Conservation (phyloP, 2,113 vertebrate species). For the Larimichthys crocea region DNA sequence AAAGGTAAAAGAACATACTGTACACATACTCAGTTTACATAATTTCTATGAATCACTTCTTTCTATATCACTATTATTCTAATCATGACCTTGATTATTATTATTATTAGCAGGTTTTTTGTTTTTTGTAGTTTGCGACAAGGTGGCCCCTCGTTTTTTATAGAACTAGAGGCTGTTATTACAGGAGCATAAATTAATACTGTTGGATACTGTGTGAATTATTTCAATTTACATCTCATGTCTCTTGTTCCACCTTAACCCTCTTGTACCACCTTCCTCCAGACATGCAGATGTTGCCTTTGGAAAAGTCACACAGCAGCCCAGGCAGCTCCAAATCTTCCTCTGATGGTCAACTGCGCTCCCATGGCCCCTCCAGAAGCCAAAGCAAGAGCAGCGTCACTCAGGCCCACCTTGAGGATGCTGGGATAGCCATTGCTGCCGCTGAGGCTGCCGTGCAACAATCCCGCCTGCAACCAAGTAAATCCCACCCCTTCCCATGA, state of each 20-base stretch:
- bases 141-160: slow-evolving; percentile 47
- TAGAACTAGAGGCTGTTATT: slow-evolving; percentile 32
- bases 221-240: not conserved
- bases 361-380: slow-evolving; percentile 96
- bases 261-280: slow-evolving; percentile 39
- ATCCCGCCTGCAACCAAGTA: slow-evolving; percentile 99
- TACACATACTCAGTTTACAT: not conserved
- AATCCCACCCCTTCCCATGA: slow-evolving; percentile 95
- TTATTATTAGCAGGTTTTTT: slow-evolving; percentile 7
- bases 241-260: slow-evolving; percentile 5
- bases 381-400: slow-evolving; percentile 99
- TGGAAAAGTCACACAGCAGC: slow-evolving; percentile 99
- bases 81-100: not conserved
- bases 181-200: slow-evolving; percentile 30
- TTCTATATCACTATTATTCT: slow-evolving; percentile 4
- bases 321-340: slow-evolving; percentile 99
- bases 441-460: slow-evolving; percentile 98
- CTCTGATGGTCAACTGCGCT: slow-evolving; percentile 96
- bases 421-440: slow-evolving; percentile 96
- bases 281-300: slow-evolving; percentile 96
- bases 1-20: slow-evolving; percentile 87
- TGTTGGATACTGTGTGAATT: not conserved
- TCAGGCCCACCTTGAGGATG: slow-evolving; percentile 97
- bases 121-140: slow-evolving; percentile 5
- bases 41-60: not conserved